Percentiles rank a stretch among this genome's conserved stretches.
Conservation (phyloP, 2,797 vertebrate species). For the Sebastes baramenuke region DNA sequence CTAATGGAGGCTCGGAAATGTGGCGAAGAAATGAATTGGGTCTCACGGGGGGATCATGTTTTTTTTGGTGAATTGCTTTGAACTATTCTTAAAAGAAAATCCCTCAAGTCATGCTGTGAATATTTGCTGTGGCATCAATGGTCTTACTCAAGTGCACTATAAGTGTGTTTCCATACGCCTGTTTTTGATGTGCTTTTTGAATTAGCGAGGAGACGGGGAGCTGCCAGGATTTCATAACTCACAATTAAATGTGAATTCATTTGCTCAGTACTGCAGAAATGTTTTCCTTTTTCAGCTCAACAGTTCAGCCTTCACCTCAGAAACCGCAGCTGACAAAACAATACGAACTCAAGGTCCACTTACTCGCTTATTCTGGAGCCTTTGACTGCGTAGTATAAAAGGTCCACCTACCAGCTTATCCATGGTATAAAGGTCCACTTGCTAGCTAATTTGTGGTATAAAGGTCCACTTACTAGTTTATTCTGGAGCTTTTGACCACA, state of each 20-base stretch:
- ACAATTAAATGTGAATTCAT: background rate
- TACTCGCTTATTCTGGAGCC: background rate
- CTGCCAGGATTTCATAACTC: background rate
- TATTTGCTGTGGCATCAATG: slow-evolving; percentile 57
- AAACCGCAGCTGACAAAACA: background rate
- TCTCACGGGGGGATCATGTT: slow-evolving; percentile 50
- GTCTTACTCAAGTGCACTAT: slow-evolving; percentile 38
- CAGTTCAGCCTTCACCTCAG: background rate
- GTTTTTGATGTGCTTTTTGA: slow-evolving; percentile 34
- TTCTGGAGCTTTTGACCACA: no score
- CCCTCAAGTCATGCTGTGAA: slow-evolving; percentile 60
- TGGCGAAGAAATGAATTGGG: slow-evolving; percentile 59
- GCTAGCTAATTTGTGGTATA: no score
- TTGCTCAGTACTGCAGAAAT: background rate
- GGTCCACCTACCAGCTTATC: no score
- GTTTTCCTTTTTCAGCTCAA: background rate
- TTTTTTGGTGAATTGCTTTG: slow-evolving; percentile 58
- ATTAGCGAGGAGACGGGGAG: background rate
- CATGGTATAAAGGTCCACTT: no score
- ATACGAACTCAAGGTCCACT: background rate
- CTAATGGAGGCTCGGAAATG: slow-evolving; percentile 60
- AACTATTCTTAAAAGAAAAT: slow-evolving; percentile 70
- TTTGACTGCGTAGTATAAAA: background rate
- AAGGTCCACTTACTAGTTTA: no score
- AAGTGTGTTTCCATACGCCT: slow-evolving; percentile 15